Percentiles rank a stretch among this genome's conserved stretches.
Conservation (phyloP, 1,140 invertebrate genomes). For the Euwallacea similis region DNA sequence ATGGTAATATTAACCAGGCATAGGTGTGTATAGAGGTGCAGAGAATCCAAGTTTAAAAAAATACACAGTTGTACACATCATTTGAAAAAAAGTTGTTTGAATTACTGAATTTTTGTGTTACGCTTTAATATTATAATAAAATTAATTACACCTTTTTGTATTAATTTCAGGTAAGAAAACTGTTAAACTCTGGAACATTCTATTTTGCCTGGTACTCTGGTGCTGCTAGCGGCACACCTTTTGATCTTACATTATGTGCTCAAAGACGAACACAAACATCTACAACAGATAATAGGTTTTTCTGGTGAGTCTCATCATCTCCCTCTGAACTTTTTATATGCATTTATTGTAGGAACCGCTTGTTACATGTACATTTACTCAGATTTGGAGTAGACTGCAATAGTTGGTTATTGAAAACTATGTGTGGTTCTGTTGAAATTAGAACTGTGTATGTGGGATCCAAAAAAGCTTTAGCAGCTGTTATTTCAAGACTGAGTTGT, state of each 20-base stretch:
- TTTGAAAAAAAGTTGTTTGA: too few species aligned
- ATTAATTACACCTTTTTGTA: not conserved
- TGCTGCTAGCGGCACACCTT: conserved; percentile 37
- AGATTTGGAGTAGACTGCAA: conserved; percentile 86
- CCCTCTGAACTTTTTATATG: not conserved
- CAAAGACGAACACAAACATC: conserved; percentile 79
- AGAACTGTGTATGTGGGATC: conserved; percentile 93
- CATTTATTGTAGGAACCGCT: conserved; percentile 74
- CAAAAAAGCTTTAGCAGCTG: conserved; percentile 87
- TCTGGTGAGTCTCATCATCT: conserved; percentile 66
- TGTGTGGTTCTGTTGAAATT: conserved; percentile 96
- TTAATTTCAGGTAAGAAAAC: conserved; percentile 67
- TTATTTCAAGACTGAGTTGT: conserved; percentile 94
- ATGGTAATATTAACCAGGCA: too few species aligned
- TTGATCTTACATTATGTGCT: conserved; percentile 92
- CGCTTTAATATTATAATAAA: not conserved
- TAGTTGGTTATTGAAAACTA: conserved; percentile 88
- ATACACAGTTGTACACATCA: too few species aligned
- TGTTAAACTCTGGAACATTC: conserved; percentile 95
- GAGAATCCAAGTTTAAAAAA: too few species aligned
- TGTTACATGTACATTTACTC: conserved; percentile 88
- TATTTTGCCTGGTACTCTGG: conserved; percentile 83
- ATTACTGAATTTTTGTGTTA: too few species aligned
- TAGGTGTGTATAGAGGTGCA: too few species aligned
- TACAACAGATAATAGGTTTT: conserved; percentile 91